Evolutionary conservation across 1,140 invertebrate species (phyloP).

Genomic region (Eupeodes corollae): DNA sequence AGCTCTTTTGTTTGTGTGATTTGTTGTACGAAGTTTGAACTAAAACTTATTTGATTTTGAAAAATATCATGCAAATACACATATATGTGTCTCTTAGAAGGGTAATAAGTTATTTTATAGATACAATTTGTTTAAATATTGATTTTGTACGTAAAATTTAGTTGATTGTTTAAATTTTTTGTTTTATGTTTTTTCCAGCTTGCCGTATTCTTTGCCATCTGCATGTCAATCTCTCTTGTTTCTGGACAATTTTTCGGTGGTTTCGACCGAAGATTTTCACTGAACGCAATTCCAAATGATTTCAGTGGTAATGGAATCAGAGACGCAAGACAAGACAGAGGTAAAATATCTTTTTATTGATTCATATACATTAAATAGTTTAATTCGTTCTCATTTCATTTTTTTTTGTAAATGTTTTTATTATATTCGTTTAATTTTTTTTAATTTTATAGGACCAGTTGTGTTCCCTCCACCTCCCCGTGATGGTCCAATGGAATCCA

Average conservation of each 20-base stretch:
- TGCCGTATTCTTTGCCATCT: constrained; percentile 26
- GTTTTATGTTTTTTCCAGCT: constrained; percentile 19
- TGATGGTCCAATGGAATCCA: constrained; percentile 31
- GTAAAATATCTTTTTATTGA: constrained; percentile 10
- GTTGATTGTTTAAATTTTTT: constrained; percentile 3
- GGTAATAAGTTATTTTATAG: no score
- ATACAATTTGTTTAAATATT: no score
- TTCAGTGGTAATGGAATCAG: constrained; percentile 24
- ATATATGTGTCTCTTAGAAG: no score
- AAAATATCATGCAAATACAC: no score
- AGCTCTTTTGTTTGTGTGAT: no score
- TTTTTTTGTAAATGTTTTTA: neutral
- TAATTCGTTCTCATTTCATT: neutral
- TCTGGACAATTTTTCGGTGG: constrained; percentile 25
- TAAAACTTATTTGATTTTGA: no score
- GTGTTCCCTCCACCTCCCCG: constrained; percentile 34
- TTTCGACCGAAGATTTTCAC: constrained; percentile 24
- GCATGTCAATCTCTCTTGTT: constrained; percentile 26
- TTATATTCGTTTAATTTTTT: neutral
- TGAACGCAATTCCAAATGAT: constrained; percentile 14
- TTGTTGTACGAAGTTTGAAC: no score
- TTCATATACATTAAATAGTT: neutral
- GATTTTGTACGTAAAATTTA: no score
- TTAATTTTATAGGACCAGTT: constrained; percentile 23
- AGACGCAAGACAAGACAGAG: constrained; percentile 33